Evolutionary conservation across 1,140 invertebrate species (phyloP).

Genomic region (Diabrotica virgifera): DNA sequence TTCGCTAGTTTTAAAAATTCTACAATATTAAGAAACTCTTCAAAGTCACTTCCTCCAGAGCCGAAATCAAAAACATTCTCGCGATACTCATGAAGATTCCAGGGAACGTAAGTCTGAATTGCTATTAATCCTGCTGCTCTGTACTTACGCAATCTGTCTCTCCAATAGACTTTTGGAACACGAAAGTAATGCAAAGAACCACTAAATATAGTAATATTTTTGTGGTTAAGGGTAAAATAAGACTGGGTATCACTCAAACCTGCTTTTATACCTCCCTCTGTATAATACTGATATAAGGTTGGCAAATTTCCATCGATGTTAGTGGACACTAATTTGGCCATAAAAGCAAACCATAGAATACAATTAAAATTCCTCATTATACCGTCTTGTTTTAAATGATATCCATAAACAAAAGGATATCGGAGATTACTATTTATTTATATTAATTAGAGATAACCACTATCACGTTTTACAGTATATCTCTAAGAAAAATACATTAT

Average conservation of each 20-base stretch:
- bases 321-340: slow-evolving; percentile 40
- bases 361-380: slow-evolving; percentile 17
- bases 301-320: slow-evolving; percentile 21
- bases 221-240: slow-evolving; percentile 41
- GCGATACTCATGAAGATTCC: slow-evolving; percentile 81
- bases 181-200: slow-evolving; percentile 94
- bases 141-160: slow-evolving; percentile 64
- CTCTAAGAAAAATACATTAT: no score
- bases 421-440: no score
- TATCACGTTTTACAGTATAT: no score
- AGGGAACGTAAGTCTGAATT: slow-evolving; percentile 90
- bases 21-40: slow-evolving; percentile 52
- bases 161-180: slow-evolving; percentile 62
- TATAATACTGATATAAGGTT: slow-evolving; percentile 44
- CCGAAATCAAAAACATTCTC: slow-evolving; percentile 62
- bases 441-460: no score
- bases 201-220: slow-evolving; percentile 41
- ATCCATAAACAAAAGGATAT: no score
- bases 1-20: slow-evolving; percentile 77
- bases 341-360: slow-evolving; percentile 51
- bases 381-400: no score
- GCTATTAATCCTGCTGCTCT: slow-evolving; percentile 84
- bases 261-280: slow-evolving; percentile 32
- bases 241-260: slow-evolving; percentile 37
- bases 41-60: slow-evolving; percentile 72